Evolutionary conservation across 2,113 vertebrate genomes (phyloP).

Genomic region (Agapornis roseicollis): DNA sequence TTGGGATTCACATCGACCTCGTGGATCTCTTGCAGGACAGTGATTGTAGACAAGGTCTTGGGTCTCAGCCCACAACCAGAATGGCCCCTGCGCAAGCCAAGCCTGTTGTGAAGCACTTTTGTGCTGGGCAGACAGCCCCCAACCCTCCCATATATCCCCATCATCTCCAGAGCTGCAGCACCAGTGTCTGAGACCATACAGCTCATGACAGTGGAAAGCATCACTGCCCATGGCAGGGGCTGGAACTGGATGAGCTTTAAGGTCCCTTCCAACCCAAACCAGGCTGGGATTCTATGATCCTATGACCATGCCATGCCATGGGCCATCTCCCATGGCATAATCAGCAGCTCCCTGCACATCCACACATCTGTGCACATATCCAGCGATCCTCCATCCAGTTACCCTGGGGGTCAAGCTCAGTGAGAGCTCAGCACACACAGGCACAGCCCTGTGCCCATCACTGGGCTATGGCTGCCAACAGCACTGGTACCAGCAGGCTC

Average conservation of each 20-base stretch:
- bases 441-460: not conserved
- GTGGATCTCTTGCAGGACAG: rapidly evolving
- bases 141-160: not conserved
- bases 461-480: not conserved
- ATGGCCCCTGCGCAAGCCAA: rapidly evolving
- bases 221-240: not conserved
- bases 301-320: not conserved
- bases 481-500: not conserved
- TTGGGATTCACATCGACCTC: rapidly evolving
- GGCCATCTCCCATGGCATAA: rapidly evolving
- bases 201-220: not conserved
- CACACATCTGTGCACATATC: too few species aligned
- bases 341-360: rapidly evolving
- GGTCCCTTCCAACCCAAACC: not conserved
- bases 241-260: not conserved
- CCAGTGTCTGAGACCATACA: rapidly evolving
- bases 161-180: not conserved
- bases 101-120: not conserved
- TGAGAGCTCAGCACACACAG: not conserved
- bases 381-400: not conserved
- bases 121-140: not conserved
- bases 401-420: rapidly evolving
- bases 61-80: not conserved
- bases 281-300: not conserved
- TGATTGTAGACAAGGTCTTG: not conserved